phyloP scores from a whole-genome alignment of 2,797 vertebrate species.

The Ptychadena robeensis region DNA sequence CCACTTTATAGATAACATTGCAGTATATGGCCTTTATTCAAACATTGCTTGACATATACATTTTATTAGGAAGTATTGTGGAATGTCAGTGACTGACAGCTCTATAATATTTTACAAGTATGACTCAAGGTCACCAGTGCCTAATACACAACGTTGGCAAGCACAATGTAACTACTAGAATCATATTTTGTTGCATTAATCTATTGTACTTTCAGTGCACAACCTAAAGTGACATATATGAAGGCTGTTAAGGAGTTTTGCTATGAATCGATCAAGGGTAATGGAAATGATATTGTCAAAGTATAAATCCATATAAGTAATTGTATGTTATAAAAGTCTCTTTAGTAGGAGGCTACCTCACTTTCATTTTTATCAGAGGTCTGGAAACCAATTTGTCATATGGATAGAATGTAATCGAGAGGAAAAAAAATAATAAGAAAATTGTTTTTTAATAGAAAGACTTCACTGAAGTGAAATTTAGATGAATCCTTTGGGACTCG shows the following conservation, averaged over 20 bases:
- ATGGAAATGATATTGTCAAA: constrained; percentile 75
- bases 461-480: constrained; percentile 37
- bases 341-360: constrained; percentile 69
- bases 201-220: constrained; percentile 62
- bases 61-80: constrained; percentile 3
- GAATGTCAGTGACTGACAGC: constrained; percentile 26
- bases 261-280: constrained; percentile 72
- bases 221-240: constrained; percentile 66
- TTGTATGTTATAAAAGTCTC: constrained; percentile 67
- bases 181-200: constrained; percentile 63
- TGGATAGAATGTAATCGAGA: constrained; percentile 45
- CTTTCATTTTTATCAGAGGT: constrained; percentile 28
- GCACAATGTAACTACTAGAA: constrained; percentile 60
- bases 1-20: background rate
- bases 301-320: constrained; percentile 81
- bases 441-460: constrained; percentile 49
- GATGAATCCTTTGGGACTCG: constrained; percentile 13
- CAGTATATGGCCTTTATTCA: background rate
- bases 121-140: constrained; percentile 15
- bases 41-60: background rate
- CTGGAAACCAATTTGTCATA: constrained; percentile 48
- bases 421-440: constrained; percentile 56
- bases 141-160: constrained; percentile 58
- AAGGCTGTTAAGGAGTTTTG: constrained; percentile 65
- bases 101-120: constrained; percentile 24